These are phyloP conservation scores for Cephus pygmeus DNA, from an alignment of 2,888 invertebrate genomes.

Conservation along the genomic window DNA sequence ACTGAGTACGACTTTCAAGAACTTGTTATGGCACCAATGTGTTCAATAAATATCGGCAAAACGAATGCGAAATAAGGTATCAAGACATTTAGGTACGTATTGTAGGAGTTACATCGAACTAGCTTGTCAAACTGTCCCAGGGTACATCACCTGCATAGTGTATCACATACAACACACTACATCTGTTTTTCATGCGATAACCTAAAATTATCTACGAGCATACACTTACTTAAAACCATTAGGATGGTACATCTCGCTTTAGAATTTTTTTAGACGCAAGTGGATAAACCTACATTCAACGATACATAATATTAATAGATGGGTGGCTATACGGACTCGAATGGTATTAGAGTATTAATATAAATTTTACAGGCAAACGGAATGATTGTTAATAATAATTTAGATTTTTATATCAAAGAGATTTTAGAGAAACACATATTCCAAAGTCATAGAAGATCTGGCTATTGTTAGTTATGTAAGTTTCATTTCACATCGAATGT, in stretches of 20 bases:
- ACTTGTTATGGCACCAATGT: constrained; percentile 11
- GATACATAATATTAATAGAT: constrained; percentile 25
- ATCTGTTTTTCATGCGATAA: neutral
- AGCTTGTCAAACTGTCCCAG: constrained; percentile 9
- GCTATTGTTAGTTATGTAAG: constrained; percentile 31
- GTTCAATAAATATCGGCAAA: constrained; percentile 4
- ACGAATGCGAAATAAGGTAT: neutral
- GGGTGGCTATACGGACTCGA: constrained; percentile 20
- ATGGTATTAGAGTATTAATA: constrained; percentile 23
- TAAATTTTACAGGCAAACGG: constrained; percentile 41
- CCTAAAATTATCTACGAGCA: neutral
- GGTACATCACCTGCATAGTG: neutral
- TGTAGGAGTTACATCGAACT: constrained; percentile 17
- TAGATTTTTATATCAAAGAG: constrained; percentile 33
- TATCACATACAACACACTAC: neutral
- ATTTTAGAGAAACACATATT: constrained; percentile 30
- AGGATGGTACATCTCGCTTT: constrained; percentile 3
- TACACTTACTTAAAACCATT: neutral
- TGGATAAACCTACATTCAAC: constrained; percentile 4
- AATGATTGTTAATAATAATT: constrained; percentile 43
- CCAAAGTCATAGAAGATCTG: constrained; percentile 20
- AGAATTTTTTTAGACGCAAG: neutral
- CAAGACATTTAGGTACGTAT: constrained; percentile 1
- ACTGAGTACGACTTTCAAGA: neutral
- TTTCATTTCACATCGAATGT: neutral